A percentile compares a stretch with the other conserved stretches of the same genome.
Evolutionary conservation across 2,113 vertebrate genomes (phyloP).

Genomic region (Struthio camelus): DNA sequence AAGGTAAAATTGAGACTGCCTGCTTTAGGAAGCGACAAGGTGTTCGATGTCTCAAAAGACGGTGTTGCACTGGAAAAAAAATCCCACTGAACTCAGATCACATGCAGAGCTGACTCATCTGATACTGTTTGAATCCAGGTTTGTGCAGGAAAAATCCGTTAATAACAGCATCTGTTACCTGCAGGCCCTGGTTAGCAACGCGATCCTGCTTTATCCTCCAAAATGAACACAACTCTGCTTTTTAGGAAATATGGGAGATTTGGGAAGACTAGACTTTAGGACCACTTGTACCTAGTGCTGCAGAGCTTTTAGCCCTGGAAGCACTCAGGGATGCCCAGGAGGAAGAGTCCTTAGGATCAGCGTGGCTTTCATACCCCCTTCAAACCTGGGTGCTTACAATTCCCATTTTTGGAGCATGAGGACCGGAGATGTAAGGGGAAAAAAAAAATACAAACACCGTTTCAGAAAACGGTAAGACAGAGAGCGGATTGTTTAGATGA

Average conservation of each 20-base stretch:
- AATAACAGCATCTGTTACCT: rapidly evolving
- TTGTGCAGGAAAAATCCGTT: not conserved
- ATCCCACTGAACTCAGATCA: rapidly evolving
- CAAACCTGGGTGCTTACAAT: not conserved
- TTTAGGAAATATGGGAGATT: not conserved
- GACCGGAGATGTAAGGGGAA: not conserved
- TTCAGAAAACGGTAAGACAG: not conserved
- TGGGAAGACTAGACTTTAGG: not conserved
- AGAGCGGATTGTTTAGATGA: not conserved
- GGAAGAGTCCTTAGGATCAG: rapidly evolving
- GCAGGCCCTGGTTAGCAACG: not conserved
- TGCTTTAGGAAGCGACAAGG: not conserved
- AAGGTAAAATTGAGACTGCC: not conserved
- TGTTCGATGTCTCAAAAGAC: not conserved
- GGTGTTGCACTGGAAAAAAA: not conserved
- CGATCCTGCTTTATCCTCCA: not conserved
- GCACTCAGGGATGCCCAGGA: not conserved
- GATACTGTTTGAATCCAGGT: not conserved
- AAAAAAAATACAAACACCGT: not conserved
- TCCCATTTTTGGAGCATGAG: not conserved
- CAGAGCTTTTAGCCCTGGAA: not conserved
- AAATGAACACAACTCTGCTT: not conserved
- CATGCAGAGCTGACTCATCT: rapidly evolving
- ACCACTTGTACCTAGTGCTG: not conserved
- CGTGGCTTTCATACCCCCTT: not conserved